Evolutionary conservation across 2,113 vertebrate species (phyloP).

Genomic region (Hippocampus zosterae): DNA sequence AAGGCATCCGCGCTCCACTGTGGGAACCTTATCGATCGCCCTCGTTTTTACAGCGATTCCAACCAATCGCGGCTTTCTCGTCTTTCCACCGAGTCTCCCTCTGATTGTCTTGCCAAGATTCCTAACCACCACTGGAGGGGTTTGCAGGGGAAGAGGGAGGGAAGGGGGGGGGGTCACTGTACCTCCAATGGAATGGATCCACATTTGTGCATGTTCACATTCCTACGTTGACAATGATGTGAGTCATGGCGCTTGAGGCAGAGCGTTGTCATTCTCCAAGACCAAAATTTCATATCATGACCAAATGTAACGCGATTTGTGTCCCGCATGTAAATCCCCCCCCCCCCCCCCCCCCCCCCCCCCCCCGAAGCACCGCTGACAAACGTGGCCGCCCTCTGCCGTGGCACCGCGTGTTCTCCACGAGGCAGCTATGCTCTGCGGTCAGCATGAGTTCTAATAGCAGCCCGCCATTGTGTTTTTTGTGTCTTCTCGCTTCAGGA

Average conservation of each 20-base stretch:
- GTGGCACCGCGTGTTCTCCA: not conserved
- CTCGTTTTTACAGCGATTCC: conserved; percentile 68
- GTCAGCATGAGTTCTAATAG: not conserved
- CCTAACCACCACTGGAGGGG: not conserved
- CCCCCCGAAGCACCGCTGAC: not conserved
- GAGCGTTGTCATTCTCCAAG: not conserved
- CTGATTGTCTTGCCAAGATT: conserved; percentile 1
- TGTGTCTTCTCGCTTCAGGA: conserved; percentile 76
- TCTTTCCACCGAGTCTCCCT: conserved; percentile 17
- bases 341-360: no score
- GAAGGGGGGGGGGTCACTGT: not conserved
- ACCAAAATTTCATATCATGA: not conserved
- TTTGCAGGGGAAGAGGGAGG: no score
- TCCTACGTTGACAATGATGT: no score
- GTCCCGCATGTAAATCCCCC: not conserved
- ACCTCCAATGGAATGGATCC: not conserved
- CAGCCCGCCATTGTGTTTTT: conserved; percentile 6
- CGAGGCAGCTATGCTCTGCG: not conserved
- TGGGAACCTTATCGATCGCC: conserved; percentile 78
- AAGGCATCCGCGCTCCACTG: conserved; percentile 68
- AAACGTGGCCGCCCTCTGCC: not conserved
- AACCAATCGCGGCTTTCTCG: conserved; percentile 44
- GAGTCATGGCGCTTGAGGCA: no score
- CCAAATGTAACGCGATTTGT: not conserved
- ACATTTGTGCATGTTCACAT: no score